Evolutionary conservation across 2,113 vertebrate species (phyloP).

Genomic region (Catagonus wagneri): DNA sequence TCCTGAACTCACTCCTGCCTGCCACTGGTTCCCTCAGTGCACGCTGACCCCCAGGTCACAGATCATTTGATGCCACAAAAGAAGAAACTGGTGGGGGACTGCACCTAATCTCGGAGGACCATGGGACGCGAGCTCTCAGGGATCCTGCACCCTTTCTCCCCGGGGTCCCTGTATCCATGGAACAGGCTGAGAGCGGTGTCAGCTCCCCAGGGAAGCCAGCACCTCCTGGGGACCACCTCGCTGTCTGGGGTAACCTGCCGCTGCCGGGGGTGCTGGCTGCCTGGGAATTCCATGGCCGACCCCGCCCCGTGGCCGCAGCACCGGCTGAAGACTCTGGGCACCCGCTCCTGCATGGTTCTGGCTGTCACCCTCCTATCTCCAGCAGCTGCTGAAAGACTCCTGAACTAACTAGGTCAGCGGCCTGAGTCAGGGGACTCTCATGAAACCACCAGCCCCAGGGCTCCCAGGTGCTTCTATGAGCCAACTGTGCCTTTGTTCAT

Average conservation of each 20-base stretch:
- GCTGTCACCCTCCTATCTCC: accelerated
- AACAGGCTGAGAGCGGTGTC: accelerated
- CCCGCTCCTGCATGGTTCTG: accelerated
- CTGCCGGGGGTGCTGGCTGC: background rate
- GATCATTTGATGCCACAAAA: background rate
- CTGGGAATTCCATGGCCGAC: accelerated
- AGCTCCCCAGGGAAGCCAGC: accelerated
- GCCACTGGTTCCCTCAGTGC: background rate
- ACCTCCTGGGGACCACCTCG: no score
- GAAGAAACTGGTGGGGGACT: no score
- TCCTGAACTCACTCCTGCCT: no score
- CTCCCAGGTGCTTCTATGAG: background rate
- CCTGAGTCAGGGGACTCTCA: background rate
- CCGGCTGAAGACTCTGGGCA: background rate
- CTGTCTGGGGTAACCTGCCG: background rate
- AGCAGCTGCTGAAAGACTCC: background rate
- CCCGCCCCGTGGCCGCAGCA: accelerated
- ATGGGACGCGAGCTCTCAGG: accelerated
- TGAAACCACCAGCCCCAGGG: accelerated
- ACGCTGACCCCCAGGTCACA: background rate
- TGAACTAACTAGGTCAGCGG: accelerated
- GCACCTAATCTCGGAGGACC: no score
- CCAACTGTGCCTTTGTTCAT: accelerated
- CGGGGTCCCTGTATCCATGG: accelerated
- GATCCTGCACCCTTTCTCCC: background rate